Base-by-base conservation (phyloP, 1,140 invertebrate species). In the Penaeus japonicus region DNA sequence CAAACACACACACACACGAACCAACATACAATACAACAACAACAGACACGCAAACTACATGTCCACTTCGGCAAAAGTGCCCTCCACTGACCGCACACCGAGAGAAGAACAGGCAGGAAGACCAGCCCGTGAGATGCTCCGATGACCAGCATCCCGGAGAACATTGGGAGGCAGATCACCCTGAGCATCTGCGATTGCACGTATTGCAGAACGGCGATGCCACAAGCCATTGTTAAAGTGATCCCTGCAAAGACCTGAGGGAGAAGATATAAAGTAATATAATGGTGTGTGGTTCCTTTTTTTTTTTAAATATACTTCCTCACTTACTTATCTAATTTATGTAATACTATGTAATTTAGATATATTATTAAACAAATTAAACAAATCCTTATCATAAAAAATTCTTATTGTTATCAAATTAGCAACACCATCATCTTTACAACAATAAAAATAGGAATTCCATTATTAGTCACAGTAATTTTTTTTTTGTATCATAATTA, bases 121-220 rank as follows among this genome's bases (percentile, higher is more conserved):
- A 99, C 95, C 75, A 99, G 94, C 39, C 98, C 98, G 93, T 99
- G 98, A 5, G 96, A 95, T n/a, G 98, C 98, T 59, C 98, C 98
- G 92, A 98, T 97, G 65, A 99, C 90, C 54, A 99, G 98, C 91
- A 99, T 99, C 79, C 97, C 97, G 91, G 99, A 93, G 93, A 99
- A 99, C 98, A 99, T 99, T 90, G 98, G 95, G 89, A 90, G 89
- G 84, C 89, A 90, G 82, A 90, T 90, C 17, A 90, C 80, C 2
- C 62, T 94, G 93, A 99, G 99, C 79, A 99, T 97, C 94, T 99
- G 98, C 90, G 97, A 98, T 92, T 99, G 98, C 0, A 98, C 97
- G 93, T 99, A 99, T 12, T 95, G 97, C 78, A 99, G 93, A 53
- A 99, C 97, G 82, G 98, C 94, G 91, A 99, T 98, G 70, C 98